Evolutionary conservation across 2,888 invertebrate genomes (phyloP), one percentile per base, ranked within the genome.

Genomic region (Eristalis intricaria): DNA sequence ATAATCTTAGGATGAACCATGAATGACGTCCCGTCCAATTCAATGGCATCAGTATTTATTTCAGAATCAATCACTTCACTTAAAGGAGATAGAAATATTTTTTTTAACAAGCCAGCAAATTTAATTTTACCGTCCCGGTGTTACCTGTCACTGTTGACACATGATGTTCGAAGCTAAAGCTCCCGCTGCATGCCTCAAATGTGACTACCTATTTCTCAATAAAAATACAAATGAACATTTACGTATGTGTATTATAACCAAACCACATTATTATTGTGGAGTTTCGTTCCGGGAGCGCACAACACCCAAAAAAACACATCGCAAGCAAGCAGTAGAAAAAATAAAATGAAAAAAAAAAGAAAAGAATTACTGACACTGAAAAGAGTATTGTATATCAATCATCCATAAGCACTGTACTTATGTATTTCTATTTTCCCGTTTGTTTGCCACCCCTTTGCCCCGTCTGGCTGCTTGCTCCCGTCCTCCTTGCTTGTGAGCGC

Each of bases 341-440:
- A 38, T 74, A n/a, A 11, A 32, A 32, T 26, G 26, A 26, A 26
- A 26, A 3, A 4, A 26, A 4, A 32, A 56, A 79, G 35, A 73
- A 60, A 64, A 73, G 38, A 35, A 63, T 43, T 35, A 60, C 15
- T 56, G 58, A 73, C 35, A 79, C n/a, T 50, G 40, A 82, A 60
- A 69, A 63, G 64, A 38, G 69, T 74, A 74, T 70, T 70, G 77
- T 70, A 77, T 64, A 75, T 70, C 75, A 75, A 70, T 82, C 66
- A 78, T 35, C 73, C 69, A 70, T 63, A 77, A 79, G 64, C 65
- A 61, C 50, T 70, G 68, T 61, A 56, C 50, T 50, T 84, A 84
- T 65, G 66, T 66, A 71, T 71, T 79, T 69, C 26, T 64, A 60
- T 66, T 32, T 50, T 50, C 29, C 58, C 19, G 40, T 38, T 56